These are phyloP conservation scores for Elysia crispata DNA, from an alignment of 2,888 invertebrate genomes.

Conservation along the genomic window DNA sequence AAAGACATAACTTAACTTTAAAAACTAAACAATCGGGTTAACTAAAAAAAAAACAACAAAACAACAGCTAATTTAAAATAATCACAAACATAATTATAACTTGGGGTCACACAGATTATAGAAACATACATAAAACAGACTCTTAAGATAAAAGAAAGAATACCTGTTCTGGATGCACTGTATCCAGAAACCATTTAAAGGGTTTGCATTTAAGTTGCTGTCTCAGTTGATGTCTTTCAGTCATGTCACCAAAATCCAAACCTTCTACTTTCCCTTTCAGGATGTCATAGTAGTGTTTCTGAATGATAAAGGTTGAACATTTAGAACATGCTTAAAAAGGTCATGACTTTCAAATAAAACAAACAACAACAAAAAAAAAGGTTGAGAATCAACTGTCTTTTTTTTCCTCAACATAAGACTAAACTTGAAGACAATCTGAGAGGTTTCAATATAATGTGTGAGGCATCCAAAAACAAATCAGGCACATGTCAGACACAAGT, in stretches of 20 bases:
- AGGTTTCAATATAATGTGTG: too few species aligned
- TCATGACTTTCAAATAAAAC: background rate
- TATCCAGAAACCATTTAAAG: slow-evolving; percentile 54
- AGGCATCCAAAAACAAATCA: too few species aligned
- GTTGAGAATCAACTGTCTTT: too few species aligned
- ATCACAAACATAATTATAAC: background rate
- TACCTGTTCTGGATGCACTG: slow-evolving; percentile 52
- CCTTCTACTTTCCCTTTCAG: slow-evolving; percentile 43
- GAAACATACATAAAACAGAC: background rate
- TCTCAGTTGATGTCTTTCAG: slow-evolving; percentile 43
- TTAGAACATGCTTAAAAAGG: background rate
- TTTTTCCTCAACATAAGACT: too few species aligned
- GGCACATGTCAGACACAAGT: too few species aligned
- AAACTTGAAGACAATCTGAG: too few species aligned
- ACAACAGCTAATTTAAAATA: background rate
- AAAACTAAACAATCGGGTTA: too few species aligned
- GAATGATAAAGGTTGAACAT: background rate
- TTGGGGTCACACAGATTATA: background rate
- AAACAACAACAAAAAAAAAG: background rate
- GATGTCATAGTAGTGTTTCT: slow-evolving; percentile 55
- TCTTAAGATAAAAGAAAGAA: background rate
- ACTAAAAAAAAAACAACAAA: slow-evolving; percentile 11
- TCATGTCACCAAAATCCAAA: slow-evolving; percentile 53
- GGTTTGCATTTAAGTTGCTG: slow-evolving; percentile 49
- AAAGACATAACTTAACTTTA: too few species aligned